These are phyloP conservation scores for Epicauta chinensis DNA, from an alignment of 1,140 invertebrate species.

Conservation along the genomic window DNA sequence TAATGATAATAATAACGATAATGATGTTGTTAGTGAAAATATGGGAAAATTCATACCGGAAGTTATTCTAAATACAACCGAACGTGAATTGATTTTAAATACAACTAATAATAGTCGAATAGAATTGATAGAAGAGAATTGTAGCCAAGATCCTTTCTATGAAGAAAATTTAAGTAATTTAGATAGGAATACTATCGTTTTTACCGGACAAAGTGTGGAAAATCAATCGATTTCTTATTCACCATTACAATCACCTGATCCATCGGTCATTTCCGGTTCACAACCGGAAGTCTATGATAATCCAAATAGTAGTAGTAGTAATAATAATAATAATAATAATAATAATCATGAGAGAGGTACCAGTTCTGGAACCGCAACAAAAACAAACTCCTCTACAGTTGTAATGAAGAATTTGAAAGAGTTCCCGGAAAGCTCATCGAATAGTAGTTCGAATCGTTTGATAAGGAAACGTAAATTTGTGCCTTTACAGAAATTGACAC, in stretches of 20 bases:
- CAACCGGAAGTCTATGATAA: too few relatives aligned
- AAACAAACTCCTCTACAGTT: background rate
- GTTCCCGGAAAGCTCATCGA: background rate
- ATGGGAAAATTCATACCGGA: slow-evolving; percentile 12
- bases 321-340: background rate
- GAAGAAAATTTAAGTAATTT: too few relatives aligned
- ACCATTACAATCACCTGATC: too few relatives aligned
- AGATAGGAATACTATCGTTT: too few relatives aligned
- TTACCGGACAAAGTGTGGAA: too few relatives aligned
- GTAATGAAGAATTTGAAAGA: slow-evolving; percentile 7
- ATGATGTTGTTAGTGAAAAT: slow-evolving; percentile 7
- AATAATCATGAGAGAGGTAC: background rate
- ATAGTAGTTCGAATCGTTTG: background rate
- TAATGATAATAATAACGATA: too few relatives aligned
- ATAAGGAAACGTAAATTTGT: slow-evolving; percentile 5
- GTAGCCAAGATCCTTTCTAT: background rate
- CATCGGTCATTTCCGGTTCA: too few relatives aligned
- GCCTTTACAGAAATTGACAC: slow-evolving; percentile 21
- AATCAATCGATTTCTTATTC: too few relatives aligned
- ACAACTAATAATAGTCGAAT: background rate
- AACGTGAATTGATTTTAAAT: background rate
- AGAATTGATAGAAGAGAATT: background rate
- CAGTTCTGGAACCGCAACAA: background rate
- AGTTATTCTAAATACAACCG: slow-evolving; percentile 6
- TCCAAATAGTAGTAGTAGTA: background rate